Base-by-base conservation (phyloP, 2,797 vertebrate genomes). In the Acanthurus leucopareius region DNA sequence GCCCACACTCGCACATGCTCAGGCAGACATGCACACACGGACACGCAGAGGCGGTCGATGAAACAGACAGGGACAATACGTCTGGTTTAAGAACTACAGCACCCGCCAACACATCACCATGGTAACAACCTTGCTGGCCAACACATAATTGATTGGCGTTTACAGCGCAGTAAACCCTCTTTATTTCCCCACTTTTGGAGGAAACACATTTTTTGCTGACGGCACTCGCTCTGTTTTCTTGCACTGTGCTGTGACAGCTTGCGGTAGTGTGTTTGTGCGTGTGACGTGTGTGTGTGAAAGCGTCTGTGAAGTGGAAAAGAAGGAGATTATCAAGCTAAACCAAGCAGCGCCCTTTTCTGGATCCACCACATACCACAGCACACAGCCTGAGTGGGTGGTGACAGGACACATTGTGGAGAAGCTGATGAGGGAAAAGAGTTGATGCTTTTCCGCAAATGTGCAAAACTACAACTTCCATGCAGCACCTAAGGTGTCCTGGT, bases 91-190 rank as follows among this genome's bases (percentile, higher is more conserved):
- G 52, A 80, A 60, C 20, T 40, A 54, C 47, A 47, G 53, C 28
- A 32, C 54, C 67, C 5, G 35, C 78, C 82, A 80, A 77, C 67
- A 68, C 35, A 60, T 93, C 79, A 82, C 93, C 90, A 94, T 94
- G 86, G 92, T 60, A 93, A 95, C 92, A 82, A 84, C 69, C 86
- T 86, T 48, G 49, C 70, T 74, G 89, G 86, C 77, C 87, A 83
- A 80, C 84, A 86, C 75, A 69, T 82, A 84, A 79, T 72, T 89
- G 72, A 91, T 81, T 88, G 86, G 66, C 74, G 68, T 86, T 89
- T 72, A 75, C 65, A 47, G 68, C 73, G 76, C 61, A 1, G 69
- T 58, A 77, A 83, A 82, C 84, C 54, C 78, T 52, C 49, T 83
- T 82, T 80, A 68, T 77, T 49, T 73, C n/a, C 69, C 56, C 48